Evolutionary conservation across 2,888 invertebrate genomes (phyloP), one percentile per base, ranked within the genome.

Genomic region (Nomada fucata): DNA sequence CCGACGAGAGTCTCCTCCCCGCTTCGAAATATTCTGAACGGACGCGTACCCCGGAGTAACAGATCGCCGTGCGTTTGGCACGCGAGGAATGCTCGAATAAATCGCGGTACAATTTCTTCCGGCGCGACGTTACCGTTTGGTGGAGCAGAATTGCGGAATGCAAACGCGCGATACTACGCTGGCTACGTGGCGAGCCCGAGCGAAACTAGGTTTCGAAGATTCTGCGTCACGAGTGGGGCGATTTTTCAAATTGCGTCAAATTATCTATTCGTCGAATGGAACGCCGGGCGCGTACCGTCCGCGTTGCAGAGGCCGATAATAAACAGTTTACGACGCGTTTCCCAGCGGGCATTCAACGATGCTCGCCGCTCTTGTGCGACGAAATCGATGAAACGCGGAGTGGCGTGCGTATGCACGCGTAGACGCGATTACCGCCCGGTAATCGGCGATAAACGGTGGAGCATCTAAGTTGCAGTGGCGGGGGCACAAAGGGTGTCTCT

Each of bases 81-180:
- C 64, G 55, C 74, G 72, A 76, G 67, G 75, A 36, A 52, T 23
- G 53, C 44, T 52, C 50, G 26, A 63, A 75, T 55, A 68, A 71
- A 76, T 72, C 76, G 42, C 9, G 53, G 67, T 23, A 55, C 59
- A 23, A 55, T 55, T 65, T 71, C 59, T 74, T 79, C 67, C 67
- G 81, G 61, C 23, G 60, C 29, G 61, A 63, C 53, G 57, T 47
- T 61, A 50, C 50, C 50, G 57, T 61, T 64, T n/a, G 18, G 53
- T 69, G 15, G 26, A 61, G 73, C 84, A 74, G n/a, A 57, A 15
- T 42, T 55, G 36, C 36, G 68, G 73, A 83, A 87, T 83, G 87
- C 71, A 85, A 85, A 87, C 83, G 79, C 55, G 61, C 61, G 64
- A 85, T 78, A 82, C 64, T 64, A 64, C 47, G 69, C 44, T n/a